Evolutionary conservation across 2,888 invertebrate genomes (phyloP).

Genomic region (Alloplasta piceator): DNA sequence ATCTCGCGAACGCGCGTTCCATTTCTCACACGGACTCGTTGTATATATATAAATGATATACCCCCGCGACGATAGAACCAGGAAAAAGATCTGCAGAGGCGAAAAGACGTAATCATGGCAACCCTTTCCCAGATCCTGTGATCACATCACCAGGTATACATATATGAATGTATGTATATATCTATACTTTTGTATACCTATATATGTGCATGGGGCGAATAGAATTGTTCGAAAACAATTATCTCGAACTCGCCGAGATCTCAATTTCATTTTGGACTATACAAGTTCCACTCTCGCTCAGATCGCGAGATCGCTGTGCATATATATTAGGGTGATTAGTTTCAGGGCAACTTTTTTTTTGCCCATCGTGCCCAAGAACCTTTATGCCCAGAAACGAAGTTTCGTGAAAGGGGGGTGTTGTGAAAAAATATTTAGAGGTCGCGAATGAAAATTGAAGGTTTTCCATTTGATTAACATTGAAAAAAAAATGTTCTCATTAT

Average conservation of each 20-base stretch:
- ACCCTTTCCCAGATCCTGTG: constrained; percentile 70
- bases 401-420: too few relatives aligned
- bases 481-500: too few relatives aligned
- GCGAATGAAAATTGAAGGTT: too few relatives aligned
- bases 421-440: too few relatives aligned
- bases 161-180: neutral
- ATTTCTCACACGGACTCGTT: constrained; percentile 56
- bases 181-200: neutral
- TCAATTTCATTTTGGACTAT: constrained; percentile 80
- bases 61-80: constrained; percentile 31
- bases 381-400: too few relatives aligned
- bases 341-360: too few relatives aligned
- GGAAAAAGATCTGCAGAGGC: constrained; percentile 14
- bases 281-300: constrained; percentile 30
- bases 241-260: constrained; percentile 74
- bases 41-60: neutral
- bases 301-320: neutral
- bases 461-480: too few relatives aligned
- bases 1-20: constrained; percentile 57
- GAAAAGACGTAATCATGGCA: constrained; percentile 78
- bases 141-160: constrained; percentile 1
- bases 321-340: too few relatives aligned
- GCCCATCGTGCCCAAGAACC: too few relatives aligned
- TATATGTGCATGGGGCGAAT: constrained; percentile 51
- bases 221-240: constrained; percentile 83